A percentile compares a stretch with the other conserved stretches of the same genome.
Conservation (phyloP, 2,888 invertebrate species). For the Archips xylosteana region DNA sequence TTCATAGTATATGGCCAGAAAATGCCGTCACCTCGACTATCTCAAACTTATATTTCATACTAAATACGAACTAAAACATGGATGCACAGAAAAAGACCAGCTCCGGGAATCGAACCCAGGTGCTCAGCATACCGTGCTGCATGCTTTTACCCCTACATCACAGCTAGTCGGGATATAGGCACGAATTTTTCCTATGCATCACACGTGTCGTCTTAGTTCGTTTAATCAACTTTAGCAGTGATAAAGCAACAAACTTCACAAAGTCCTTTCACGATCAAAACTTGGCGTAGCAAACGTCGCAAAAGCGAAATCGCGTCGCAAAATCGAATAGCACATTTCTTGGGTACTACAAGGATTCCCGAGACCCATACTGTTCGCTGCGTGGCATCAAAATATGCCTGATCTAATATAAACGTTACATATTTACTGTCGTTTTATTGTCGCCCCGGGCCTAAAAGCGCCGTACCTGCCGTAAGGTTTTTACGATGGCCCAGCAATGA, state of each 20-base stretch:
- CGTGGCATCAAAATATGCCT: constrained; percentile 36
- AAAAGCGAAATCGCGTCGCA: neutral
- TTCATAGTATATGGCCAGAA: too few relatives aligned
- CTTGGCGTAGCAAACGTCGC: neutral
- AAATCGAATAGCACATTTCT: constrained; percentile 4
- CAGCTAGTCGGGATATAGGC: too few relatives aligned
- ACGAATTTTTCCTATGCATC: too few relatives aligned
- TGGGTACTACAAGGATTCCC: neutral
- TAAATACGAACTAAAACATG: too few relatives aligned
- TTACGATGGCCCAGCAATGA: constrained; percentile 63
- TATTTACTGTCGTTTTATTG: constrained; percentile 75
- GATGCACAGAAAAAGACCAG: too few relatives aligned
- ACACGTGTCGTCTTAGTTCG: too few relatives aligned
- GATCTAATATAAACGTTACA: constrained; percentile 74
- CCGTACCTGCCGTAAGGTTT: constrained; percentile 72
- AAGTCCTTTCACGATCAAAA: neutral
- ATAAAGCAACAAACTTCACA: neutral
- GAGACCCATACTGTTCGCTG: neutral
- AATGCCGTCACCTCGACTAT: too few relatives aligned
- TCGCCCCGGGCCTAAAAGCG: constrained; percentile 59
- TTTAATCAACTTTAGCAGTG: too few relatives aligned
- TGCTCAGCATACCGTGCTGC: too few relatives aligned
- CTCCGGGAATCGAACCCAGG: too few relatives aligned
- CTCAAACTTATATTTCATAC: too few relatives aligned
- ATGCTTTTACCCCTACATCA: too few relatives aligned